Evolutionary conservation across 1,140 invertebrate species (phyloP), one percentile per base, ranked within the genome.

Genomic region (Hetaerina americana): DNA sequence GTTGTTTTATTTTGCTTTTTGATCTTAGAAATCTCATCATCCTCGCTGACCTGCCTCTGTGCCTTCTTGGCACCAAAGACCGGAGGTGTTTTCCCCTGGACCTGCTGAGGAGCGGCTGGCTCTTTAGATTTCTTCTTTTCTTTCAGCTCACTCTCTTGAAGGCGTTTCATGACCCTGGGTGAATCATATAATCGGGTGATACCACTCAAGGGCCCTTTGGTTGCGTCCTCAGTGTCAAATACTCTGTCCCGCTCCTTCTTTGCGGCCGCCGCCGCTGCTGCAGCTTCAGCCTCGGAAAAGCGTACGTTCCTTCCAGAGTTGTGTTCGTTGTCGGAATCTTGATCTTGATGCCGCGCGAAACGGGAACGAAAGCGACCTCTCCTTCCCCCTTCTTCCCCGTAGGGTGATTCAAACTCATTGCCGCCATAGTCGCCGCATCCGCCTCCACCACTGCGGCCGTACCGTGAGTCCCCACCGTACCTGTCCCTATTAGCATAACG

Each of bases 181-280:
- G 92, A 95, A 78, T 96, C 94, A n/a, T 88, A 87, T 3, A 96
- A 81, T n/a, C 92, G 85, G 69, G 92, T 91, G 77, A 96, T 94
- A 66, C 94, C 94, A 79, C 92, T 95, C 0, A 97, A 84, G 0
- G 94, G 94, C 5, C 94, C 94, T 71, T 90, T 84, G 5, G 92
- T 89, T 0, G 92, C 92, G 77, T 95, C 93, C 81, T 96, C 93
- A 2, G 93, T 95, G 78, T 95, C 93, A 22, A 94, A 81, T 0
- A 95, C 91, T 70, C 89, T 86, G 78, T 93, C 91, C 69, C 92
- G 86, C 76, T 90, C 88, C 74, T 89, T 87, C 68, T 83, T 82
- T 74, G 82, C 80, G 71, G 79, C 72, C 69, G 70, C 76, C 73
- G 73, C 76, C 72, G 25, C 75, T 76, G 0, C 69, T 69, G 66